These are phyloP conservation scores for Drosophila sp. DNA, from an alignment of 1,140 invertebrate species.

Conservation along the genomic window DNA sequence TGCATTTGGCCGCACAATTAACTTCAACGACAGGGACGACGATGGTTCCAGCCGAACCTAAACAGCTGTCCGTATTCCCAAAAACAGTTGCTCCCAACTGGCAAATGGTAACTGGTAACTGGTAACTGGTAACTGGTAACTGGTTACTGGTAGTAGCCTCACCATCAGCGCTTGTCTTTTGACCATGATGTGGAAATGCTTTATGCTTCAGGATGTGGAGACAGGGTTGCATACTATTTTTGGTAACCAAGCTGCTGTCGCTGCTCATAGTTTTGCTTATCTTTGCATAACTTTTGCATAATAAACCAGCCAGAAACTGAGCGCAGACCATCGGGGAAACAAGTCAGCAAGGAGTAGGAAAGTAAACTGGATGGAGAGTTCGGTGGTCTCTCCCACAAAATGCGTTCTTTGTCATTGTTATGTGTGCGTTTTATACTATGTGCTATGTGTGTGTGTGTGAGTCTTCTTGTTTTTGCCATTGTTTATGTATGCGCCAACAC, in stretches of 20 bases:
- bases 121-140: constrained; percentile 10
- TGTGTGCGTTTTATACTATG: constrained; percentile 45
- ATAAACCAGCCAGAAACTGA: constrained; percentile 73
- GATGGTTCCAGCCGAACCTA: constrained; percentile 22
- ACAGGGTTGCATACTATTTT: constrained; percentile 58
- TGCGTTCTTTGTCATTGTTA: constrained; percentile 81
- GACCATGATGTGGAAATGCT: constrained; percentile 33
- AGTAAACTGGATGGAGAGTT: neutral
- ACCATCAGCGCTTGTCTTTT: constrained; percentile 50
- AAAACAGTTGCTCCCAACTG: constrained; percentile 46
- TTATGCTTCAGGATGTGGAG: constrained; percentile 31
- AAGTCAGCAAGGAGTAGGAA: neutral
- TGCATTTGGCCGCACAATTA: constrained; percentile 82
- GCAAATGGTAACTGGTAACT: neutral
- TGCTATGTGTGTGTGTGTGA: too few relatives aligned
- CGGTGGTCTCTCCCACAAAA: constrained; percentile 37
- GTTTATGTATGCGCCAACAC: constrained; percentile 81
- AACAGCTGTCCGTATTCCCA: constrained; percentile 70
- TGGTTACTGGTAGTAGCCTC: constrained; percentile 10
- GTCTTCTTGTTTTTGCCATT: constrained; percentile 68
- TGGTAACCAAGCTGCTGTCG: constrained; percentile 73
- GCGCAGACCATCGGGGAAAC: constrained; percentile 31
- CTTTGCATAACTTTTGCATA: constrained; percentile 84
- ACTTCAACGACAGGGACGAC: constrained; percentile 64
- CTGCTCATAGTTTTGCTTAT: constrained; percentile 83